phyloP scores from a whole-genome alignment of 2,113 vertebrate species.

The Crocuta crocuta region DNA sequence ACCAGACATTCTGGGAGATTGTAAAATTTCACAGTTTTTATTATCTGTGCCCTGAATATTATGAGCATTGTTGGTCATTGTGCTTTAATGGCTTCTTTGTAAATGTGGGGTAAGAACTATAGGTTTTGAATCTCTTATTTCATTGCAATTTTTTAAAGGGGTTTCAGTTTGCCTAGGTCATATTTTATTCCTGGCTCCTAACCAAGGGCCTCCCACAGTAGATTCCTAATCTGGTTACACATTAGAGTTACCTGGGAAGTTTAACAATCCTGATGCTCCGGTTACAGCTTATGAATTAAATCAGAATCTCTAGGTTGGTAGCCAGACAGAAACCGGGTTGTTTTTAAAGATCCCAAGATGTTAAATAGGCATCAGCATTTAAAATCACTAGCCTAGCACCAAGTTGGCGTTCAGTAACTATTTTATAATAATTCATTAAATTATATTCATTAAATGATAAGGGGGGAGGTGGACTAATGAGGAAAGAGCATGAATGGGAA shows the following conservation, averaged over 20 bases:
- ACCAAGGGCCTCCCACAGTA: background rate
- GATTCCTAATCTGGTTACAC: background rate
- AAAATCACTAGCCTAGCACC: background rate
- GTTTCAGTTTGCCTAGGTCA: background rate
- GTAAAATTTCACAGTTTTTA: background rate
- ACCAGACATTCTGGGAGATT: background rate
- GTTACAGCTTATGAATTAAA: background rate
- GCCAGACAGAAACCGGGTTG: background rate
- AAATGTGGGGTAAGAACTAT: background rate
- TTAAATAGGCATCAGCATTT: conserved; percentile 12
- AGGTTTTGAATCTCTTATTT: background rate
- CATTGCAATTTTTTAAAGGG: background rate
- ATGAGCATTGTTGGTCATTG: background rate
- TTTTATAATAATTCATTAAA: background rate
- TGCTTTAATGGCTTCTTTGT: background rate
- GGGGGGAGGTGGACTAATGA: background rate
- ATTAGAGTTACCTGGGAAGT: background rate
- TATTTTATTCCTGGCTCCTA: background rate
- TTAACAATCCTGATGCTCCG: background rate
- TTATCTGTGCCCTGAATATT: background rate
- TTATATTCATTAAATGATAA: background rate
- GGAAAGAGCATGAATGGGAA: background rate
- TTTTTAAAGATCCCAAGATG: background rate
- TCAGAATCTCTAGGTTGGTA: background rate
- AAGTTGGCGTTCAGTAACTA: background rate